Conservation (phyloP, 2,797 vertebrate species). For the Mareca strepera region DNA sequence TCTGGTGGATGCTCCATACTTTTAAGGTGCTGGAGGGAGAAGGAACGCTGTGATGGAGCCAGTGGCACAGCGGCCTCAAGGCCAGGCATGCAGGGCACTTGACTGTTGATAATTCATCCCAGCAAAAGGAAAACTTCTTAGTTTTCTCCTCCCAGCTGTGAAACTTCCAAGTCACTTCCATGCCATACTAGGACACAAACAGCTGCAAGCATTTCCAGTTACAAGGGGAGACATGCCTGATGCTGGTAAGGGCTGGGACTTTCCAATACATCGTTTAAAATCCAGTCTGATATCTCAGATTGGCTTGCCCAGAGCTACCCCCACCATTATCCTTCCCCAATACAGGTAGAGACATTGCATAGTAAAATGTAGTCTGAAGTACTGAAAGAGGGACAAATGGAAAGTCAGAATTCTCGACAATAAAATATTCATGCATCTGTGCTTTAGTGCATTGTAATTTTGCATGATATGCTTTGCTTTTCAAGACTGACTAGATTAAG, state of each 20-base stretch:
- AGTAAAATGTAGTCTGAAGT: slow-evolving; percentile 51
- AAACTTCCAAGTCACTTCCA: not conserved
- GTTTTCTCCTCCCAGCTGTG: not conserved
- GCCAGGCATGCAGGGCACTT: rapidly evolving
- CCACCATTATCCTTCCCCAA: slow-evolving; percentile 19
- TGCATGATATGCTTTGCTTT: slow-evolving; percentile 36
- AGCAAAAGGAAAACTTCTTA: not conserved
- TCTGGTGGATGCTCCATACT: not conserved
- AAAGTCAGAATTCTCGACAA: slow-evolving; percentile 23
- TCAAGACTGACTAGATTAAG: slow-evolving; percentile 54
- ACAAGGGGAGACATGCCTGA: not conserved
- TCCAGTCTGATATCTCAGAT: not conserved
- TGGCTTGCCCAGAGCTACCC: not conserved
- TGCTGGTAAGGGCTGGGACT: not conserved
- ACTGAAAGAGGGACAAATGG: not conserved
- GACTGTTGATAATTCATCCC: not conserved
- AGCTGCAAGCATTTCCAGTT: not conserved
- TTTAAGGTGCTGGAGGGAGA: not conserved
- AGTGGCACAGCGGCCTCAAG: rapidly evolving
- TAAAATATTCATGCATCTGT: slow-evolving; percentile 48
- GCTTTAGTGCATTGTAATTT: slow-evolving; percentile 44
- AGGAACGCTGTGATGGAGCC: not conserved
- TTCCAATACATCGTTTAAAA: not conserved
- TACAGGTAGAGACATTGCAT: slow-evolving; percentile 21
- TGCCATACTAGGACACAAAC: not conserved